Base-by-base conservation (phyloP, 2,113 vertebrate genomes). In the Otocyon megalotis region DNA sequence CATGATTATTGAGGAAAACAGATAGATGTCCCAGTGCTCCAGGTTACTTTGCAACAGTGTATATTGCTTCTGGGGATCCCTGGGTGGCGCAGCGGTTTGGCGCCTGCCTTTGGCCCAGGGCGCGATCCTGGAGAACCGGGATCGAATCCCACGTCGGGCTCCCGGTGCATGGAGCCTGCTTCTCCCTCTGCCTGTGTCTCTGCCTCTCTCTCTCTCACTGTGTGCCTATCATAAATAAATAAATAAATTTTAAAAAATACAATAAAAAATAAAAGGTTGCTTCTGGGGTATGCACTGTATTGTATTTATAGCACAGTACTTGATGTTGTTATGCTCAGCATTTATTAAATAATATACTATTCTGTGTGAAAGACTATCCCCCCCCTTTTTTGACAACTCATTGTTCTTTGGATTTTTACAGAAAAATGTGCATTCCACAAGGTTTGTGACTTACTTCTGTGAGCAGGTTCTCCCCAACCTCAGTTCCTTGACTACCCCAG, bases 351-450 rank as follows among this genome's bases (percentile, higher is more conserved):
- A 32, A 50, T 16, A 74, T 56, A 2, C 67, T 83, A 0, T 80
- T 93, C 35, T 92, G 84, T 69, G 93, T 93, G 22, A 92, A 22
- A 65, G 4, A 26, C 15, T 54, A 19, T 20, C 13, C 82, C 6
- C 76, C 16, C 60, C 22, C 65, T 69, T 60, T 88, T 90, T 72
- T 85, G 19, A 96, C 54, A 79, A 62, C 48, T 96, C 50, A 50
- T 0, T 94, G 0, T 82, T 96, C 58, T 92, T 97, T 48, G 90
- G 17, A 11, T 94, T 98, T 92, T 98, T 98, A 90, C 97, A 99
- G 99, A 99, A 99, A 99, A 99, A 99, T 94, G 99, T 99, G 89
- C 99, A 99, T 99, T 99, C 99, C 96, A 99, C 99, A 28, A 99
- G 99, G 86, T 99, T 99, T 97, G 99, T 99, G 77, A 99, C 99